Percentiles rank a stretch among this genome's conserved stretches.
Evolutionary conservation across 2,797 vertebrate species (phyloP).

Genomic region (Siniperca scherzeri): DNA sequence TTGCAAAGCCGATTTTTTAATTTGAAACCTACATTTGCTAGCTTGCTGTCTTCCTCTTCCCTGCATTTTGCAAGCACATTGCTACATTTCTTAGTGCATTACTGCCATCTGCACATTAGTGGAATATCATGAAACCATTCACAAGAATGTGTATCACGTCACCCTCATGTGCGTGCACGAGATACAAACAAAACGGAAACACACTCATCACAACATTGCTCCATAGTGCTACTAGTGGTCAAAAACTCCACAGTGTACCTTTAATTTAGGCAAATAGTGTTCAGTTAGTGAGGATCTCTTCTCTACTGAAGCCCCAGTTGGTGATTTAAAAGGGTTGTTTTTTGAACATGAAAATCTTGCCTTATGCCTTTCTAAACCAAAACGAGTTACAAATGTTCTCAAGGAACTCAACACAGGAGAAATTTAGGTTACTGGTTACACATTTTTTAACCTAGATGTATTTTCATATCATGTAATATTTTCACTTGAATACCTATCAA

Average conservation of each 20-base stretch:
- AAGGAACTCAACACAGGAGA: neutral
- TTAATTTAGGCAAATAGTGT: neutral
- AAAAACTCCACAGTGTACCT: neutral
- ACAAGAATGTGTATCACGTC: no score
- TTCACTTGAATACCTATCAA: neutral
- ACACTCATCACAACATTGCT: neutral
- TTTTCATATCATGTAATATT: neutral
- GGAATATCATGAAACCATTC: neutral
- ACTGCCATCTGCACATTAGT: neutral
- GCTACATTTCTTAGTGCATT: neutral
- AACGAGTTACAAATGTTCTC: no score
- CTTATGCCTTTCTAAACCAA: neutral
- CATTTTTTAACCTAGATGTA: neutral
- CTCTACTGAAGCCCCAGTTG: neutral
- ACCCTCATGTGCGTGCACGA: no score
- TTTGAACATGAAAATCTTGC: neutral
- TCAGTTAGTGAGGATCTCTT: neutral
- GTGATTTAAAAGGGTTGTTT: neutral
- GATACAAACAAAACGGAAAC: no score
- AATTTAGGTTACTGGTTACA: neutral
- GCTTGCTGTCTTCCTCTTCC: no score
- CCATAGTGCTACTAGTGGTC: neutral
- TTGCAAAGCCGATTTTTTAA: neutral
- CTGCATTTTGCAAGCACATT: neutral
- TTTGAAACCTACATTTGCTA: neutral